Evolutionary conservation across 2,888 invertebrate genomes (phyloP).

Genomic region (Trichogramma dendrolimi): DNA sequence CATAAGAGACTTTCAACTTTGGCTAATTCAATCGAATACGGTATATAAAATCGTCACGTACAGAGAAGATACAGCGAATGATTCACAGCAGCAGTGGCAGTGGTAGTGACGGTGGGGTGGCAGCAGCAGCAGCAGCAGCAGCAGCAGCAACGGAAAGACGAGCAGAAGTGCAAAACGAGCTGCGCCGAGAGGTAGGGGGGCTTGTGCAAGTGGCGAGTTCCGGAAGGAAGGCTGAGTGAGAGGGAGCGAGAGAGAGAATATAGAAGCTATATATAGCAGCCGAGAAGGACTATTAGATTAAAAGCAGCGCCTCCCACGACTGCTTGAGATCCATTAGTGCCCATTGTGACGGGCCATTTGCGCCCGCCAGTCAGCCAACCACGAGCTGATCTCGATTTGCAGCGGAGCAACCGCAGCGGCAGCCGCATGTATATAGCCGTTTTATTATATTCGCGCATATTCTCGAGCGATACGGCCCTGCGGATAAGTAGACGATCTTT

Average conservation of each 20-base stretch:
- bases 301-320: conserved; percentile 53
- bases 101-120: not conserved
- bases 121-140: not conserved
- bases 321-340: conserved; percentile 53
- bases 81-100: not conserved
- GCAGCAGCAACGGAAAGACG: not conserved
- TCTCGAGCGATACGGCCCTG: no score
- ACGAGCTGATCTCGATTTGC: conserved; percentile 20
- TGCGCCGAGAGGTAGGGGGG: not conserved
- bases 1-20: no score
- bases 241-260: no score
- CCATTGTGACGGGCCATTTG: conserved; percentile 52
- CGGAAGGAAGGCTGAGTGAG: conserved; percentile 23
- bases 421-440: conserved; percentile 2
- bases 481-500: no score
- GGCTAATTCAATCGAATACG: no score
- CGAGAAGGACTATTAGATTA: conserved; percentile 52
- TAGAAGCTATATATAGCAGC: conserved; percentile 41
- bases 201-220: conserved; percentile 10
- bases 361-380: conserved; percentile 38
- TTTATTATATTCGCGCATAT: no score
- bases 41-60: no score
- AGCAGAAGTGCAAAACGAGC: not conserved
- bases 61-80: no score
- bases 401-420: conserved; percentile 34